These are phyloP conservation scores for Argyra leucocephala DNA, from an alignment of 2,888 invertebrate genomes.

Conservation along the genomic window DNA sequence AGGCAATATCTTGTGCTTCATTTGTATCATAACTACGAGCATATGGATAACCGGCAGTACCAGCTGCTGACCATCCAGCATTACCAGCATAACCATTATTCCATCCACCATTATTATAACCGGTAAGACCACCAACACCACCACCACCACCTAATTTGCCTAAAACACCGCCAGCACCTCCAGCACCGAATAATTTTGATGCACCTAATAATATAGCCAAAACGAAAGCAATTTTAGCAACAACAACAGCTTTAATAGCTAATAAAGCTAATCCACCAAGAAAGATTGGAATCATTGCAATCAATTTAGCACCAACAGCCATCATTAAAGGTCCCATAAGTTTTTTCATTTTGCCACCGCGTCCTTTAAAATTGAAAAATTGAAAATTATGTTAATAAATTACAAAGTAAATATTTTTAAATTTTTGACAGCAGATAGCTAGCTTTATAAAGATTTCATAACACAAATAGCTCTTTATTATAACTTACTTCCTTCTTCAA, in stretches of 20 bases:
- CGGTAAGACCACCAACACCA: constrained; percentile 32
- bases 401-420: too few relatives aligned
- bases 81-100: constrained; percentile 30
- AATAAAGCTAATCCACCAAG: constrained; percentile 63
- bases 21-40: constrained; percentile 50
- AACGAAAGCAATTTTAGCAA: constrained; percentile 69
- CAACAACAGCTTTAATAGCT: constrained; percentile 65
- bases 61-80: constrained; percentile 29
- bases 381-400: constrained; percentile 12
- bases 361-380: constrained; percentile 47
- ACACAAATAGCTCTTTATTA: constrained; percentile 19
- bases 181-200: constrained; percentile 56
- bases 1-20: constrained; percentile 61
- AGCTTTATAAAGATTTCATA: background rate
- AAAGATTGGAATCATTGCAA: constrained; percentile 60
- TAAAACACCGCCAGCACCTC: constrained; percentile 38
- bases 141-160: constrained; percentile 35
- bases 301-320: constrained; percentile 60
- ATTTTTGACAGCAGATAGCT: background rate
- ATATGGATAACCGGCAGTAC: constrained; percentile 45
- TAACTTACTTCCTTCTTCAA: constrained; percentile 62
- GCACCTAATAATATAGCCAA: constrained; percentile 61
- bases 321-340: constrained; percentile 58
- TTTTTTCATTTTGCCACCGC: constrained; percentile 68
- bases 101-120: constrained; percentile 27